Evolutionary conservation across 1,140 invertebrate genomes (phyloP), one percentile per base, ranked within the genome.

Genomic region (Drosophila melanogaster): DNA sequence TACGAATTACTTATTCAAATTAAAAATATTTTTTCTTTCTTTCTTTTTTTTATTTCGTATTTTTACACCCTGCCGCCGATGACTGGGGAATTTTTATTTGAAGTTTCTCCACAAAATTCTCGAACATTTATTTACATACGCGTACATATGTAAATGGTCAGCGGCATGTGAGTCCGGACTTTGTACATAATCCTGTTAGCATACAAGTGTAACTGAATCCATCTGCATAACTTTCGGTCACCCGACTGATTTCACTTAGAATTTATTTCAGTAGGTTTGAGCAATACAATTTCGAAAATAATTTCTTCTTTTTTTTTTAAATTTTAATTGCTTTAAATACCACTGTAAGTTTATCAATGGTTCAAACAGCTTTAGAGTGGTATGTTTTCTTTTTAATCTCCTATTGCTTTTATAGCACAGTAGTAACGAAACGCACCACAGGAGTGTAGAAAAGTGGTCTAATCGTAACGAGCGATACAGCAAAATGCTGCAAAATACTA

Each of bases 1-100:
- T 90, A 76, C 72, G 83, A 89, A 87, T 87, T 87, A 90, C 79
- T 86, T 86, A 86, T 86, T 90, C 87, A 90, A 90, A 90, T 90
- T 90, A 90, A 90, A 90, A 90, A 86, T 77, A 77, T 74, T 83
- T 74, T 66, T 72, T 14, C 3, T 14, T 5, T 14, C 11, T 66
- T 79, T 70, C 62, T 72, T 70, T 81, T 70, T 66, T 72, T 70
- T 81, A 70, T 61, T 72, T 74, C 76, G 66, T 62, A 69, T 53
- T 51, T 49, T 47, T 47, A 47, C 8, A 56, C 61, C 64, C 41
- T 65, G 59, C 46, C 62, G 50, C 73, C 81, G 84, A 87, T 90
- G 86, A 90, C 86, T 90, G 79, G 50, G 56, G 78, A 86, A 80
- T 73, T 71, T 43, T 66, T 56, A 15, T 56, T 59, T 56, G 46